A percentile compares a stretch with the other conserved stretches of the same genome.
phyloP scores from a whole-genome alignment of 2,113 vertebrate genomes.

The Malurus cyaneus region DNA sequence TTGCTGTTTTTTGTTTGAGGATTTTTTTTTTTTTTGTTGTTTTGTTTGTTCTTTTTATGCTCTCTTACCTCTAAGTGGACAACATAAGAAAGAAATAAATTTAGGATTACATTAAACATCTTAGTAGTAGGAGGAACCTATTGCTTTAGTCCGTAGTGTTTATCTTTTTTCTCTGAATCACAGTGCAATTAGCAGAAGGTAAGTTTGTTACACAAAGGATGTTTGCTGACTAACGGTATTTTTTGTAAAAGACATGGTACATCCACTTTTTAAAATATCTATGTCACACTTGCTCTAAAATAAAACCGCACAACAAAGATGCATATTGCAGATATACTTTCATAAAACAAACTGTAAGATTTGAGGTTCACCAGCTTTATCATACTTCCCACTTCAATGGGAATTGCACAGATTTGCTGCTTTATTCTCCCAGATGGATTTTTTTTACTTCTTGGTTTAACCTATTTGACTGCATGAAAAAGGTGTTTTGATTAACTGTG shows the following conservation, averaged over 20 bases:
- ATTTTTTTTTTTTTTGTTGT: not conserved
- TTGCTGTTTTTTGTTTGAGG: too few species aligned
- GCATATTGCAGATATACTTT: not conserved
- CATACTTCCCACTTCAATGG: not conserved
- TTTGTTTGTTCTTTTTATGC: not conserved
- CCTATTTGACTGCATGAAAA: not conserved
- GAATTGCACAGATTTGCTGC: not conserved
- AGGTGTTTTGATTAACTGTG: not conserved
- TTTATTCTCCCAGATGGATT: not conserved
- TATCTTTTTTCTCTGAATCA: not conserved
- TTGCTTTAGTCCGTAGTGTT: not conserved
- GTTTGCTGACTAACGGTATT: not conserved
- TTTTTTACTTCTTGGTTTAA: not conserved
- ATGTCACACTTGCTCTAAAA: not conserved
- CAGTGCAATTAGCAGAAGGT: not conserved
- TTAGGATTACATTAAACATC: not conserved
- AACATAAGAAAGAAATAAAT: not conserved
- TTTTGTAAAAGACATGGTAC: not conserved
- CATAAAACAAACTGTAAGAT: not conserved
- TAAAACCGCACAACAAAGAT: accelerated
- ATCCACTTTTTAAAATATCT: not conserved
- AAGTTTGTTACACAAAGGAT: not conserved
- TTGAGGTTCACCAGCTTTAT: not conserved
- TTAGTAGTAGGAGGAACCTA: not conserved
- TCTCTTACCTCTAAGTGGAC: not conserved